Evolutionary conservation across 2,888 invertebrate species (phyloP), one percentile per base, ranked within the genome.

Genomic region (Drosophila macrospina): DNA sequence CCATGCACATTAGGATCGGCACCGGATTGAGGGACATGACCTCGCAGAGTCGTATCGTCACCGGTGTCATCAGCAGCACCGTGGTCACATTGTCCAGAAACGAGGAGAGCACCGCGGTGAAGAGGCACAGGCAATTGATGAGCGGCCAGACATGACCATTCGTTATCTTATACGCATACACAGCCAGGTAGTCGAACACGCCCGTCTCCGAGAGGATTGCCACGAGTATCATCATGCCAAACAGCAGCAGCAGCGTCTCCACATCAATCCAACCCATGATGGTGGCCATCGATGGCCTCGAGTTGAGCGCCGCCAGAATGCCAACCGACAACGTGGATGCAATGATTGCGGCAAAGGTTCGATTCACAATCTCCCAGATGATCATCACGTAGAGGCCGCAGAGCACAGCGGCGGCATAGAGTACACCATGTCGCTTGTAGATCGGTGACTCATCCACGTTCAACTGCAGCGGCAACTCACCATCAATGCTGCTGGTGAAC

Each of bases 11-110:
- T 56, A 98, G 92, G 48, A 98, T 95, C 2, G 97, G 97, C 0
- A 96, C 96, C 0, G 98, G 98, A 91, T 98, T 97, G 52, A 98
- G 91, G 73, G 96, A 95, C 94, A 97, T 96, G 41, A 97, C 97
- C 92, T 98, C 98, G 89, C 98, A 98, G 15, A 98, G 94, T 93
- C 95, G 93, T 80, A 96, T 96, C 5, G 95, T 96, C 8, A 96
- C 95, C 1, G 96, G 96, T 0, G 96, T 95, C 93, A 96, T 95
- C 8, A 96, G 92, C 26, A 96, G 91, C 4, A 96, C 94, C 0
- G 96, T 96, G 0, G 96, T 96, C 0, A 96, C 96, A 88, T 96
- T 96, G 90, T 96, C 96, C 80, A 96, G 90, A 80, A 96, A 94
- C 4, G 95, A 95, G 0, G 96, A 96, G 7, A 96, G 90, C 0